Evolutionary conservation across 2,888 invertebrate genomes (phyloP).

Genomic region (Plutella xylostella): DNA sequence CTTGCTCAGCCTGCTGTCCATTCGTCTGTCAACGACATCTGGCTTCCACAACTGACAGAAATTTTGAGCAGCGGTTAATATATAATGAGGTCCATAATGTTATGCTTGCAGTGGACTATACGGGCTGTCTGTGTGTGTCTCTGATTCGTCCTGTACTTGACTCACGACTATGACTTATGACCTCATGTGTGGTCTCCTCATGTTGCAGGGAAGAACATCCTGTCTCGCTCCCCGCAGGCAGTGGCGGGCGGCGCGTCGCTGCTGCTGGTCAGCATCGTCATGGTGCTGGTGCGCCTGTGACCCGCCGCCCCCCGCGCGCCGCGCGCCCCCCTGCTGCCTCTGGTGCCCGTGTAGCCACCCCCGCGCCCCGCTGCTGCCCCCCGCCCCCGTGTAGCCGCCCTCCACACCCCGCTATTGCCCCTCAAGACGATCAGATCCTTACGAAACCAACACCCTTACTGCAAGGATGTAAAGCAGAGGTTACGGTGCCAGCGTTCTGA

Average conservation of each 20-base stretch:
- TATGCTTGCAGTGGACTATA: background rate
- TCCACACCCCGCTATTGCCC: no score
- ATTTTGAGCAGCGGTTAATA: background rate
- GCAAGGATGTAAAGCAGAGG: no score
- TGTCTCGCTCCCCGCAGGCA: slow-evolving; percentile 33
- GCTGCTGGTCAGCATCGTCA: slow-evolving; percentile 33
- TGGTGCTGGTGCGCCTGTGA: slow-evolving; percentile 38
- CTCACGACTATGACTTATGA: background rate
- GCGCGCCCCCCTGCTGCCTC: no score
- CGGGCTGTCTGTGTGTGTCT: background rate
- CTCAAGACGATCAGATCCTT: no score
- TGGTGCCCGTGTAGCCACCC: background rate
- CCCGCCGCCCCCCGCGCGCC: slow-evolving; percentile 26
- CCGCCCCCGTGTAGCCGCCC: no score
- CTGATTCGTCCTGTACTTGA: background rate
- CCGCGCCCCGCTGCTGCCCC: no score
- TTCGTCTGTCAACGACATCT: background rate
- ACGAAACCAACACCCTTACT: no score
- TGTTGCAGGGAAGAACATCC: slow-evolving; percentile 48
- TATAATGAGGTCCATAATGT: background rate
- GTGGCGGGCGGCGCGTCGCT: slow-evolving; percentile 28
- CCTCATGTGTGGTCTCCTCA: background rate
- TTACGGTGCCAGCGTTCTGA: no score
- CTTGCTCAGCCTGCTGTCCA: no score
- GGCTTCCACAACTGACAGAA: background rate